Evolutionary conservation across 2,797 vertebrate genomes (phyloP).

Genomic region (Molossus molossus): DNA sequence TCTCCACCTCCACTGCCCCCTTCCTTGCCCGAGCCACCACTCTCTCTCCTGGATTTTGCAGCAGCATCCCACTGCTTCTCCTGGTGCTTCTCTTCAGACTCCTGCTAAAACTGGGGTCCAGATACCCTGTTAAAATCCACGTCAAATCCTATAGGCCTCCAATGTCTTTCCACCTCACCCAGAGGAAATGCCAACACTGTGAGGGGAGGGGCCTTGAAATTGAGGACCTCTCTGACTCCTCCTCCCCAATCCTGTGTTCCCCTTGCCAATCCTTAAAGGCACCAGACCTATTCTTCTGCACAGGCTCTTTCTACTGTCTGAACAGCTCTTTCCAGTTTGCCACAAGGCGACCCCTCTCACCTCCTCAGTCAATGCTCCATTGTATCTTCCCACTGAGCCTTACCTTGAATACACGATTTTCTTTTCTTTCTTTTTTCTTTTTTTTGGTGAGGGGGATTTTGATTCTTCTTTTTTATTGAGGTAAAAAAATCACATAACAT

Average conservation of each 20-base stretch:
- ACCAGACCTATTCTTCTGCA: not conserved
- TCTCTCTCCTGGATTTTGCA: not conserved
- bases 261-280: not conserved
- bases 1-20: not conserved
- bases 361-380: not conserved
- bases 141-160: not conserved
- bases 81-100: not conserved
- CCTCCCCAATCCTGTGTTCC: not conserved
- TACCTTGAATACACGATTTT: not conserved
- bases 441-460: not conserved
- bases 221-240: not conserved
- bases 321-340: not conserved
- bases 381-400: not conserved
- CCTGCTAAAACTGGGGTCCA: not conserved
- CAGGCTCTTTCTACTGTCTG: not conserved
- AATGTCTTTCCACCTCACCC: not conserved
- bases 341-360: not conserved
- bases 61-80: not conserved
- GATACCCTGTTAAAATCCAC: not conserved
- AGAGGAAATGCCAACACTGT: not conserved
- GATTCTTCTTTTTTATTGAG: not conserved
- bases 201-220: fast-evolving
- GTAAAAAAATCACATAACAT: not conserved
- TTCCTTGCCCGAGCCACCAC: not conserved
- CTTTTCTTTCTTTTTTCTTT: not conserved